Evolutionary conservation across 1,140 invertebrate species (phyloP).

Genomic region (Steinernema feltiae): DNA sequence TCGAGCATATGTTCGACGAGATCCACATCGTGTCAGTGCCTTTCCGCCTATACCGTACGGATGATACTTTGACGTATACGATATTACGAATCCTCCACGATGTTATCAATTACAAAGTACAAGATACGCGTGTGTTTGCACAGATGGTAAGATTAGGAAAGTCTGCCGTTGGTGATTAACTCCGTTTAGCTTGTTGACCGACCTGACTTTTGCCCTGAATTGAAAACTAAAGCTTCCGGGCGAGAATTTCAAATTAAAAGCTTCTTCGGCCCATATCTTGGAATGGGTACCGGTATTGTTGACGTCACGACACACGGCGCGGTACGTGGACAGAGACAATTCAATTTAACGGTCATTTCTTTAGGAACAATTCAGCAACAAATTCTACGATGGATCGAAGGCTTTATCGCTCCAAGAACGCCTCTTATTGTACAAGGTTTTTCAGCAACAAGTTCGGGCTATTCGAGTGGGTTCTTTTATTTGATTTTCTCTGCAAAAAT

Average conservation of each 20-base stretch:
- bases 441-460: background rate
- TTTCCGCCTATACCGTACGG: background rate
- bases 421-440: background rate
- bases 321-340: no score
- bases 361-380: background rate
- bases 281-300: background rate
- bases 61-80: background rate
- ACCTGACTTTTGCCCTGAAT: background rate
- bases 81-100: background rate
- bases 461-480: background rate
- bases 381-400: background rate
- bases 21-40: background rate
- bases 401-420: background rate
- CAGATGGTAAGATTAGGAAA: background rate
- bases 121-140: background rate
- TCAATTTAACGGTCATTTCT: background rate
- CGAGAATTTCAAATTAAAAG: background rate
- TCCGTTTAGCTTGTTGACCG: background rate
- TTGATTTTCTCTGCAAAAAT: slow-evolving; percentile 5
- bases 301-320: background rate
- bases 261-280: background rate
- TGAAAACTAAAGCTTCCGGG: background rate
- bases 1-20: background rate
- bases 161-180: background rate
- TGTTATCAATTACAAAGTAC: background rate